Evolutionary conservation across 92 coral and sea anemone genomes (phyloP).

Genomic region (Galaxea fascicularis): DNA sequence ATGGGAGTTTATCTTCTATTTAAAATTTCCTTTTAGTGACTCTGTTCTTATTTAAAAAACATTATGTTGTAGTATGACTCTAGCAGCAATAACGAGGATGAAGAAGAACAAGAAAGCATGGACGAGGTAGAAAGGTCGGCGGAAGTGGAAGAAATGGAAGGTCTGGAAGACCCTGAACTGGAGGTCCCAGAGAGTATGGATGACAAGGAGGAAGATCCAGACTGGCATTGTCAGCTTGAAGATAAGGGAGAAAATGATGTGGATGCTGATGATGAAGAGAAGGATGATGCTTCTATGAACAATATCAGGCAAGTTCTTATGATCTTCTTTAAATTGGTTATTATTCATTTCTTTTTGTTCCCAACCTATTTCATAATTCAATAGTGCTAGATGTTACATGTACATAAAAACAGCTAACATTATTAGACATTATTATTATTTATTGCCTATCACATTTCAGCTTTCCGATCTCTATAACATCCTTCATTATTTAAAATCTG

Average conservation of each 20-base stretch:
- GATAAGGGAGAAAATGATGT: slow-evolving; percentile 28
- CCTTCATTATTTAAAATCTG: neutral
- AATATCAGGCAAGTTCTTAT: slow-evolving; percentile 49
- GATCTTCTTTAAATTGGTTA: neutral
- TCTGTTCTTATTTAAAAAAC: slow-evolving; percentile 18
- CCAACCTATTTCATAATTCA: neutral
- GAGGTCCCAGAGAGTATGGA: slow-evolving; percentile 33
- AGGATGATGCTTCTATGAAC: slow-evolving; percentile 45
- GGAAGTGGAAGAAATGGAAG: slow-evolving; percentile 35
- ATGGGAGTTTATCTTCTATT: neutral
- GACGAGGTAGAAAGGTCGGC: slow-evolving; percentile 21
- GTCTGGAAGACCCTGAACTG: slow-evolving; percentile 43
- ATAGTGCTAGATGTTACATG: neutral
- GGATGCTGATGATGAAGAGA: slow-evolving; percentile 57
- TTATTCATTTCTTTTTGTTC: slow-evolving; percentile 12
- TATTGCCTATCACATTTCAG: neutral
- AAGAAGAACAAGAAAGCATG: slow-evolving; percentile 32
- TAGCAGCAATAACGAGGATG: slow-evolving; percentile 38
- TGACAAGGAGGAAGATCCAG: slow-evolving; percentile 45
- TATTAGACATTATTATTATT: no score
- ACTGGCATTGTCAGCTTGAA: slow-evolving; percentile 52
- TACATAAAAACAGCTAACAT: neutral
- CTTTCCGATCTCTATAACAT: neutral
- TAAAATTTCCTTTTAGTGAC: neutral
- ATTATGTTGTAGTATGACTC: slow-evolving; percentile 50